phyloP scores from a whole-genome alignment of 2,797 vertebrate species.

The Phaenicophaeus curvirostris region DNA sequence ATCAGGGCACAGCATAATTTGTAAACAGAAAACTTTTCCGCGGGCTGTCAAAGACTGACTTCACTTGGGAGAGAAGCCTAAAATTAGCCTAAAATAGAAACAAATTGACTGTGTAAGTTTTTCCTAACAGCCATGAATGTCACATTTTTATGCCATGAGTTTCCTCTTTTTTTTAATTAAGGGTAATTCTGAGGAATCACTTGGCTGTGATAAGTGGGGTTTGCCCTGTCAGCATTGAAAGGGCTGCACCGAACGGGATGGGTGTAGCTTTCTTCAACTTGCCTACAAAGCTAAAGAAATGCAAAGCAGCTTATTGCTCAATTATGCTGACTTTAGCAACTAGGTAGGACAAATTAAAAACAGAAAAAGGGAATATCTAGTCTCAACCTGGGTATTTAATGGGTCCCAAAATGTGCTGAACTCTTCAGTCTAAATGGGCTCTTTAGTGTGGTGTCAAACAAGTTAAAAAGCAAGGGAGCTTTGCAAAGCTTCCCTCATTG shows the following conservation, averaged over 20 bases:
- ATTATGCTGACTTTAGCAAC: conserved; percentile 61
- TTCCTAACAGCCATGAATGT: neutral
- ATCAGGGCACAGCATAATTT: neutral
- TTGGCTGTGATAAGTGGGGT: conserved; percentile 6
- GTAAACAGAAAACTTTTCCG: neutral
- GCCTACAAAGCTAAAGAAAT: conserved; percentile 55
- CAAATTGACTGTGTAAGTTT: neutral
- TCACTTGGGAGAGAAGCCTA: neutral
- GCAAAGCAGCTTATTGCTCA: conserved; percentile 47
- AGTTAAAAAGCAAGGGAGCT: conserved; percentile 44
- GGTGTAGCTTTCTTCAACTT: conserved; percentile 28
- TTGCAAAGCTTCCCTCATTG: conserved; percentile 46
- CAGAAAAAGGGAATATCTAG: conserved; percentile 56
- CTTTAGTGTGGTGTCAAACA: conserved; percentile 68
- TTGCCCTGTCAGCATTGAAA: neutral
- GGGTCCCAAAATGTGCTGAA: conserved; percentile 54
- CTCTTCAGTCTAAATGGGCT: conserved; percentile 55
- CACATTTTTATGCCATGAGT: conserved; percentile 10
- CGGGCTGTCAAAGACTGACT: neutral
- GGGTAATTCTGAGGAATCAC: neutral
- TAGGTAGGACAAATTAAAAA: conserved; percentile 36
- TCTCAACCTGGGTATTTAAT: conserved; percentile 58
- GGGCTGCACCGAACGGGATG: neutral
- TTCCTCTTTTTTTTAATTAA: neutral
- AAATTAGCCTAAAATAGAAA: conserved; percentile 5